Evolutionary conservation across 2,113 vertebrate species (phyloP), one percentile per base, ranked within the genome.

Genomic region (Gymnocephalus cernua): DNA sequence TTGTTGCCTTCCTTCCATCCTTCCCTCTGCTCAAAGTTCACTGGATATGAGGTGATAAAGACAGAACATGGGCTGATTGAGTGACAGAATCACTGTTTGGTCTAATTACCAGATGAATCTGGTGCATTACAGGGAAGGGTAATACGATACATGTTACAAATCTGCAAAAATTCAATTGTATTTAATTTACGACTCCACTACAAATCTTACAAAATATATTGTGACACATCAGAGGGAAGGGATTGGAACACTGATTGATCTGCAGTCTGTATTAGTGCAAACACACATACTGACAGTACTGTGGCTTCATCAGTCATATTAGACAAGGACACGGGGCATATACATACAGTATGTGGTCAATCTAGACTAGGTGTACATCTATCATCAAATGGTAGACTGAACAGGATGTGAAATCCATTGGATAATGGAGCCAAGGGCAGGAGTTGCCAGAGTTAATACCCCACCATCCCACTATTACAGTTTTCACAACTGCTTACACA

Each of bases 21-120:
- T 58, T 59, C 41, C 10, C 25, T 86, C 21, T 47, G 50, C 74
- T 79, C 59, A 86, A 83, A 89, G 89, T 91, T 91, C 82, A 91
- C 25, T 50, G 74, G 27, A 61, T 81, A 19, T 77, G 21, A 74
- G 44, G 23, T 41, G 68, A 74, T 86, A 54, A 79, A 67, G 29
- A 35, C 15, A n/a, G 5, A 23, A 45, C 7, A 21, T 21, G 15
- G n/a, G 66, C 32, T 21, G 56, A 82, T 6, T 6, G 10, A n/a
- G 19, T 66, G 23, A 70, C 32, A 47, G 29, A 68, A 32, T 4
- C 2, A n/a, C 11, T 45, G 29, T 44, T 73, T 63, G 38, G 32
- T 62, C 10, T 32, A 58, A 77, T 80, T 48, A 81, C 32, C 62
- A 69, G 44, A 80, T 29, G 3, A 9, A 63, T 68, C 19, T 27